Evolutionary conservation across 2,113 vertebrate species (phyloP).

Genomic region (Sinocyclocheilus anshuiensis): DNA sequence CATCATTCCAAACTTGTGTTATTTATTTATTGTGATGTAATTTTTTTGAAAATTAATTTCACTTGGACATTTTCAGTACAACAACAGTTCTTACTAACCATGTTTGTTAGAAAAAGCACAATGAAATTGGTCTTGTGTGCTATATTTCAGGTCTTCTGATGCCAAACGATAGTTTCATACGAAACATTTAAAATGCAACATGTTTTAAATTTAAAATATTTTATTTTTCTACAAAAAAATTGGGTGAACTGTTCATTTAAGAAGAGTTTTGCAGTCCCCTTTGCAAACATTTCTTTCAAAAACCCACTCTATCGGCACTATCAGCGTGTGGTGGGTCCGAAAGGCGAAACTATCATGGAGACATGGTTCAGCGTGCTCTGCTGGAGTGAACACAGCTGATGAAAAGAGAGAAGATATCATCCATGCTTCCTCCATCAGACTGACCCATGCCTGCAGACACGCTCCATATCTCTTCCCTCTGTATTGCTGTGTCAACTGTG

Average conservation of each 20-base stretch:
- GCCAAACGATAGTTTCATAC: too few relatives aligned
- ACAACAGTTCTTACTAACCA: too few relatives aligned
- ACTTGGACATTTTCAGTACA: too few relatives aligned
- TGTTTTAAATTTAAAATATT: too few relatives aligned
- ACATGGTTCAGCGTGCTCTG: not conserved
- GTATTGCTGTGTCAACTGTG: not conserved
- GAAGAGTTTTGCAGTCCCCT: not conserved
- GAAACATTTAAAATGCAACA: too few relatives aligned
- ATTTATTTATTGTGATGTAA: too few relatives aligned
- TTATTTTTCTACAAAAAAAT: too few relatives aligned
- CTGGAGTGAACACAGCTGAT: constrained; percentile 28
- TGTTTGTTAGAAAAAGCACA: too few relatives aligned
- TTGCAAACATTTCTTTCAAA: not conserved
- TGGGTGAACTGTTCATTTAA: not conserved
- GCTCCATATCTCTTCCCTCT: constrained; percentile 15
- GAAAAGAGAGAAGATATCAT: constrained; percentile 25
- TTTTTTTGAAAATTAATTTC: too few relatives aligned
- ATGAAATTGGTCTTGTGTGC: too few relatives aligned
- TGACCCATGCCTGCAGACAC: not conserved
- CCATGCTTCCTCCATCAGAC: constrained; percentile 10
- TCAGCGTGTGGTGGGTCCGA: not conserved
- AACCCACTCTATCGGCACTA: constrained; percentile 2
- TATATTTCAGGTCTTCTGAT: too few relatives aligned
- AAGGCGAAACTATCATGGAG: constrained; percentile 12
- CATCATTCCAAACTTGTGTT: too few relatives aligned